A percentile compares a stretch with the other conserved stretches of the same genome.
Evolutionary conservation across 2,888 invertebrate species (phyloP).

Genomic region (Orthosia incerta): DNA sequence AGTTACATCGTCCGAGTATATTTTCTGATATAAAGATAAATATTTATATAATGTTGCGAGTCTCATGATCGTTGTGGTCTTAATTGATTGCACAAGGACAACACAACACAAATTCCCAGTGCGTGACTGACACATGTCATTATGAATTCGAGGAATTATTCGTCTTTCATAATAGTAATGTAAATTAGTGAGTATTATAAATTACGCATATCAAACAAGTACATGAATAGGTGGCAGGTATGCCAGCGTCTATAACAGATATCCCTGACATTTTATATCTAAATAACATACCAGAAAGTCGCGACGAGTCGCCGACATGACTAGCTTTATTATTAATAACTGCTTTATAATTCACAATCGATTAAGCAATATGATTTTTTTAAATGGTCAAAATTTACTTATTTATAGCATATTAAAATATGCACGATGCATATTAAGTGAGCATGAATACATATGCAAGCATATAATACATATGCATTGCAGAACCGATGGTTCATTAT

Average conservation of each 20-base stretch:
- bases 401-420: conserved; percentile 15
- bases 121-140: conserved; percentile 40
- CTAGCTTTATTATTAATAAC: conserved; percentile 41
- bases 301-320: conserved; percentile 40
- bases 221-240: conserved; percentile 39
- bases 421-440: conserved; percentile 16
- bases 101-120: conserved; percentile 37
- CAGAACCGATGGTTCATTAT: conserved; percentile 22
- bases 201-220: conserved; percentile 45
- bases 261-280: conserved; percentile 76
- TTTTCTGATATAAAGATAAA: conserved; percentile 28
- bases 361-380: conserved; percentile 36
- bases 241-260: conserved; percentile 61
- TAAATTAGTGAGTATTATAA: conserved; percentile 43
- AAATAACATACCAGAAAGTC: conserved; percentile 62
- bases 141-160: conserved; percentile 48
- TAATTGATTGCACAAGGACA: conserved; percentile 53
- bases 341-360: conserved; percentile 37
- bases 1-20: conserved; percentile 23
- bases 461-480: conserved; percentile 8
- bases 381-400: conserved; percentile 18
- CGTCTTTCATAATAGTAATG: conserved; percentile 34
- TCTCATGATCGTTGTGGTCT: conserved; percentile 22
- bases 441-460: conserved; percentile 19
- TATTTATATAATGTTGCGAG: conserved; percentile 37